Conservation (phyloP, 2,888 invertebrate genomes). For the Meliscaeva auricollis region DNA sequence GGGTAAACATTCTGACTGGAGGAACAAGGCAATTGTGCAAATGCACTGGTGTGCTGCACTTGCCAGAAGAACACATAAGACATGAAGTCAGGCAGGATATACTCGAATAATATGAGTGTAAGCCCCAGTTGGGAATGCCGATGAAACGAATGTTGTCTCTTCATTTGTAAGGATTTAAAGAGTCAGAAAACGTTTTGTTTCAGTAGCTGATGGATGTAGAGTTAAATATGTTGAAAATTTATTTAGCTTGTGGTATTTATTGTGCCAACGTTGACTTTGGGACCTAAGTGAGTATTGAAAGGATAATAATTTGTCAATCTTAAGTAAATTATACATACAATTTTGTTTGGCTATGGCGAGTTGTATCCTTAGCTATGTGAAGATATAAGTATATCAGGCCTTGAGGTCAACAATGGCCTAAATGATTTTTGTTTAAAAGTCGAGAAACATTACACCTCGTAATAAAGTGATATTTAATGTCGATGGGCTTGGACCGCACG, state of each 20-base stretch:
- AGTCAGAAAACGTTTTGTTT: neutral
- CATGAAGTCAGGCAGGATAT: conserved; percentile 9
- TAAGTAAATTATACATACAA: neutral
- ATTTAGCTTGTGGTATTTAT: neutral
- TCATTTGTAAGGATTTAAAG: conserved; percentile 17
- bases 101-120: too few species aligned
- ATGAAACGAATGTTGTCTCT: conserved; percentile 11
- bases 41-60: conserved; percentile 23
- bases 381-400: too few species aligned
- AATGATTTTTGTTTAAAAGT: too few species aligned
- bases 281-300: neutral
- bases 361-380: too few species aligned
- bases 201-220: neutral
- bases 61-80: neutral
- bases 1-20: neutral
- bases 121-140: conserved; percentile 10
- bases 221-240: conserved; percentile 1
- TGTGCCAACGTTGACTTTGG: neutral
- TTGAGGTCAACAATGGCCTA: too few species aligned
- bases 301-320: neutral
- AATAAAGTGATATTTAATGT: too few species aligned
- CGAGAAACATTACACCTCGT: too few species aligned
- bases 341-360: too few species aligned
- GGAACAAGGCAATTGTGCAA: conserved; percentile 24
- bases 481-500: too few species aligned